Base-by-base conservation (phyloP, 2,113 vertebrate species). In the Eurystomus gularis region DNA sequence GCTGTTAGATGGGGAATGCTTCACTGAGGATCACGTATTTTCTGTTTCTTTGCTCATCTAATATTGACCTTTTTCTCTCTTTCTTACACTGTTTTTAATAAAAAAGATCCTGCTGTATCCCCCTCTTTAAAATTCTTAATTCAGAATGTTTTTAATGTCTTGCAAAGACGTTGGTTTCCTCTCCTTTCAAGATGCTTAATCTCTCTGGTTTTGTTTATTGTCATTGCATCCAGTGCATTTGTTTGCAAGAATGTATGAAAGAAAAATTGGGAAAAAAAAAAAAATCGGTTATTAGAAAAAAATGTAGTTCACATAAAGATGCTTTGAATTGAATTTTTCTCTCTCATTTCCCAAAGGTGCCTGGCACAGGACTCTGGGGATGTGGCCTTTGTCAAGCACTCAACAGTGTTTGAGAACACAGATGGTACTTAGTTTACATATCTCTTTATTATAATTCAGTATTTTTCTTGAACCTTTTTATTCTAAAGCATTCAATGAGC, bases 361-460 rank as follows among this genome's bases (percentile, higher is more conserved):
- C 94, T 99, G 88, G 98, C 85, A 8, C 94, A 98, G 58, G 96
- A 94, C 35, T 76, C 86, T 3, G 99, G 99, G 37, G 99, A 99
- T 1, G 99, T 99, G 35, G 99, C 99, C 79, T 99, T 99, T 33
- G 89, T 99, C 86, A 99, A 99, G 86, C 99, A 99, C 91, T 98
- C 99, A 0, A 99, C 99, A 1, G 98, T 99, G 78, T 98, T 99
- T 77, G 98, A 99, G 88, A 99, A 99, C 97, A 99, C 99, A 6
- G 97, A 99, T 26, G 99, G 99, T 99, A 97, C 3, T 77, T 82
- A 28, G 28, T 60, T 86, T 80, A 69, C 13, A 2, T 66, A 11
- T 14, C 13, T 71, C 23, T 75, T 39, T 57, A 55, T 75, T 66
- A 15, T 23, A 62, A 70, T 69, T 42, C 9, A 42, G 3, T 31